Evolutionary conservation across 1,140 invertebrate genomes (phyloP), one percentile per base, ranked within the genome.

Genomic region (Anthonomus grandis): DNA sequence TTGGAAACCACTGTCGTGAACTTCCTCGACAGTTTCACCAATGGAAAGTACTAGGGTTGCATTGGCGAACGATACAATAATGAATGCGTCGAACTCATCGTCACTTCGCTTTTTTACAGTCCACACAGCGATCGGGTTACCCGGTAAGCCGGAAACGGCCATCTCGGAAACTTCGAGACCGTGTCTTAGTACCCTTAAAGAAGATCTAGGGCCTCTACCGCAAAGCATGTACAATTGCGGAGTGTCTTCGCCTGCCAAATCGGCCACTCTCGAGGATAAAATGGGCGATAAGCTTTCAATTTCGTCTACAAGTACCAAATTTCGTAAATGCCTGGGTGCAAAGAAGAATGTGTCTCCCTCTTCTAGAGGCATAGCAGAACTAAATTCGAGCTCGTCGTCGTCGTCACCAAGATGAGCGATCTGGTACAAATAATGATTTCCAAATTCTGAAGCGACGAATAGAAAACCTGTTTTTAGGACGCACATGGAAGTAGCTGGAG

Each of bases 311-410:
- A 97, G 75, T 4, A 99, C 93, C 5, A 99, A 81, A 83, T 99
- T 99, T 68, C 95, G 86, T 0, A 99, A 78, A 2, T 89, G 83
- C 68, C 97, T 79, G 12, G 96, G 95, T 5, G 93, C 94, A 79
- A 99, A 99, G 79, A 99, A 98, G 74, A 99, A 99, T 3, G 96
- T 98, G 64, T 99, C 97, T 4, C 95, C 97, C 75, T 99, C 96
- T 75, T 98, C 96, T 27, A 99, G 73, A 2, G 95, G 95, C 90
- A 97, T 97, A 9, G 92, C 93, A 38, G 95, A 98, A 74, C 94
- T 98, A 70, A 99, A 99, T 75, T 98, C 95, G 3, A 96, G 93
- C 68, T 99, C 96, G 76, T 98, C 97, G 75, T 99, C 97, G 73
- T 98, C 95, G 79, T 99, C 97, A 23, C 96, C 97, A 59, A 99